These are phyloP conservation scores for Peromyscus polionotus DNA, from an alignment of 2,113 vertebrate species.

Conservation along the genomic window DNA sequence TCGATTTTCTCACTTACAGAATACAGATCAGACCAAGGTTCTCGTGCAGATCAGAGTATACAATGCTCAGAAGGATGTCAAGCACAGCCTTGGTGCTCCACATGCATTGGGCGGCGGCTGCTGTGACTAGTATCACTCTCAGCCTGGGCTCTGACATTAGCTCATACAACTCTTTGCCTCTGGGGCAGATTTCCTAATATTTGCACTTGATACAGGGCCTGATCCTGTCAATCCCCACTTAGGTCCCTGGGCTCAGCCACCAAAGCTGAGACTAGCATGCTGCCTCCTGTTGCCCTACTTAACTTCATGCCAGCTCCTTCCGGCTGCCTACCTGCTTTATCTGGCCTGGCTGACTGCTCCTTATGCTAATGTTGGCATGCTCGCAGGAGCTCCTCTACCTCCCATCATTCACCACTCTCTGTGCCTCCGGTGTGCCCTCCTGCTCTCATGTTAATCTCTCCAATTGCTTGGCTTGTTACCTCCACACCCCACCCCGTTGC, in stretches of 20 bases:
- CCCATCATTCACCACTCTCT: background rate
- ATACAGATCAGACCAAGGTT: background rate
- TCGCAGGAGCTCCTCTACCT: background rate
- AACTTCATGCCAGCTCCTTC: conserved; percentile 56
- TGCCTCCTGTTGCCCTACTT: conserved; percentile 65
- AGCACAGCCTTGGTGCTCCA: background rate
- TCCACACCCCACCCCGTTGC: background rate
- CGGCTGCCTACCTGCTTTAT: conserved; percentile 55
- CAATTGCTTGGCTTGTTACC: background rate
- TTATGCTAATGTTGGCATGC: conserved; percentile 51
- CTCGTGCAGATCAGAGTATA: background rate
- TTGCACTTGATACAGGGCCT: background rate
- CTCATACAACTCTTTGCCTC: background rate
- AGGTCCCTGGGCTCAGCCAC: background rate
- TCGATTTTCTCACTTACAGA: conserved; percentile 32
- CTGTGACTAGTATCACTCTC: background rate
- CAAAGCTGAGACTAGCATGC: conserved; percentile 26
- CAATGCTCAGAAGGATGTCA: background rate
- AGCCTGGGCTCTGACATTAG: background rate
- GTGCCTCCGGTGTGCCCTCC: background rate
- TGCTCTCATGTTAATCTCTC: background rate
- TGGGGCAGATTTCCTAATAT: background rate
- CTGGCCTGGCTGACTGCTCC: conserved; percentile 32
- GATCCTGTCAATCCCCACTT: background rate
- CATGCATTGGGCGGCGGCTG: background rate